Conservation (phyloP, 2,888 invertebrate species). For the Andrena trimmerana region DNA sequence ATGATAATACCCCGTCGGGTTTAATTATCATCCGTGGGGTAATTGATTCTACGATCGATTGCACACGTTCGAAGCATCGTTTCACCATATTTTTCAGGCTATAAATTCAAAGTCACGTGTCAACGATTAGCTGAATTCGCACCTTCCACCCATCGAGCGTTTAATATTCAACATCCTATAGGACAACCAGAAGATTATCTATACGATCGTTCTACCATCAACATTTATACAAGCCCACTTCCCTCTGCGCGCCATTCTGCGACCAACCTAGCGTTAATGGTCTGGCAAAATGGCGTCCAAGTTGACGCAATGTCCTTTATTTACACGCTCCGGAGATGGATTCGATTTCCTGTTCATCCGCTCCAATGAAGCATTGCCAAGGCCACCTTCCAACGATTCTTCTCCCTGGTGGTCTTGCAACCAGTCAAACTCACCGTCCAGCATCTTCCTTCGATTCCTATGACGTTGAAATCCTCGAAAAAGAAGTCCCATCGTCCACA, state of each 20-base stretch:
- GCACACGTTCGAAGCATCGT: too few relatives aligned
- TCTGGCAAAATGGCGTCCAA: conserved; percentile 10
- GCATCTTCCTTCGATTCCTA: background rate
- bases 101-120: too few relatives aligned
- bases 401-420: conserved; percentile 46
- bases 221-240: background rate
- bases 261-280: conserved; percentile 39
- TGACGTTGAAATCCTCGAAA: too few relatives aligned
- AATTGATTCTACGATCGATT: conserved; percentile 26
- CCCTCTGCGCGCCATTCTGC: background rate
- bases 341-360: conserved; percentile 60
- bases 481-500: too few relatives aligned
- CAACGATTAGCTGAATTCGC: too few relatives aligned
- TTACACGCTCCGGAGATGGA: conserved; percentile 44
- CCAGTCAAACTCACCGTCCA: background rate
- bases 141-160: too few relatives aligned
- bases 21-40: conserved; percentile 26
- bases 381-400: conserved; percentile 45
- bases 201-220: background rate
- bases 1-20: conserved; percentile 30
- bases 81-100: too few relatives aligned
- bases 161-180: too few relatives aligned
- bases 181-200: background rate
- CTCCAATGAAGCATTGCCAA: conserved; percentile 66
- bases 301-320: conserved; percentile 46